These are phyloP conservation scores for Cricetomys ansorgei DNA, from an alignment of 2,113 vertebrate genomes.

Conservation along the genomic window DNA sequence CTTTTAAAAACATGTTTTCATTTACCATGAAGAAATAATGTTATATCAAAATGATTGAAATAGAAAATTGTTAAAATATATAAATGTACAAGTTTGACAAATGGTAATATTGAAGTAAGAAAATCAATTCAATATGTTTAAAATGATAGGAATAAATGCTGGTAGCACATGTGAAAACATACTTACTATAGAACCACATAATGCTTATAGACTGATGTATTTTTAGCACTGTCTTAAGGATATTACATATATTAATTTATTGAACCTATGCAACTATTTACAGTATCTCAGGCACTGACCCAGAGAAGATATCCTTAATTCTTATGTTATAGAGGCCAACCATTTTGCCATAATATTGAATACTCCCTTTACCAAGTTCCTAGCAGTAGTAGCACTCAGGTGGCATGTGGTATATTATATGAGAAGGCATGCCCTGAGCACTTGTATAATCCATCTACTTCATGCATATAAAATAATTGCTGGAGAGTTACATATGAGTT, in stretches of 20 bases:
- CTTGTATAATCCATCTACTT: background rate
- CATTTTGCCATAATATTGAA: background rate
- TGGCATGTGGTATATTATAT: accelerated
- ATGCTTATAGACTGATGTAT: background rate
- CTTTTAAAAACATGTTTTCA: background rate
- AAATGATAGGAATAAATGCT: background rate
- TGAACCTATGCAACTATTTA: background rate
- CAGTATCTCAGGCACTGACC: background rate
- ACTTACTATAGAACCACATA: background rate
- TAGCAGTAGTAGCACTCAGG: background rate
- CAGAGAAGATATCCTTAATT: background rate
- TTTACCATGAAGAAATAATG: background rate
- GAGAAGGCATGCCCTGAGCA: background rate
- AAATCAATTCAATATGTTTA: background rate
- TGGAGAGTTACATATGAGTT: background rate
- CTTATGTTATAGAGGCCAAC: background rate
- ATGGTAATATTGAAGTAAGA: background rate
- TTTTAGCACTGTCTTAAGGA: background rate
- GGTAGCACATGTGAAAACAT: background rate
- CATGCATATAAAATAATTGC: too few relatives aligned
- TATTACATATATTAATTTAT: background rate
- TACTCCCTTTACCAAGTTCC: background rate
- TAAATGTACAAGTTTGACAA: background rate
- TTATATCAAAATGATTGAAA: background rate
- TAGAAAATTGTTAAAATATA: background rate